These are phyloP conservation scores for Eurystomus glaucurus DNA, from an alignment of 2,797 vertebrate genomes.

Conservation along the genomic window DNA sequence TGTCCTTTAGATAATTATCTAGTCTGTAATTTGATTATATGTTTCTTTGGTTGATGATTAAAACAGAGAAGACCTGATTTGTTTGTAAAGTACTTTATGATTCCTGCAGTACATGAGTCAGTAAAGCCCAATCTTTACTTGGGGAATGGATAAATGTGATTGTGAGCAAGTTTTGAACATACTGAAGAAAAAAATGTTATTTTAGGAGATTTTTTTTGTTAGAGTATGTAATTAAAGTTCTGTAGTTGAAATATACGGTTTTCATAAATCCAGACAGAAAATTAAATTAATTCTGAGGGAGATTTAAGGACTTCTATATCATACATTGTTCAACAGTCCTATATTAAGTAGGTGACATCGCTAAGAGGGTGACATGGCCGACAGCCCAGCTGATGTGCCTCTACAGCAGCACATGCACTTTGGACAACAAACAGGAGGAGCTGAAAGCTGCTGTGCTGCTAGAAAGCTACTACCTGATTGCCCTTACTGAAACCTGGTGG, in stretches of 20 bases:
- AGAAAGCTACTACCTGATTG: no score
- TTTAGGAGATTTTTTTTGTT: not conserved
- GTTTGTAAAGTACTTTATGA: not conserved
- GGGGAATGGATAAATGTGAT: not conserved
- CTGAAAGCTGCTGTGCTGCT: no score
- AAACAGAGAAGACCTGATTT: not conserved
- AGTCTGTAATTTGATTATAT: not conserved
- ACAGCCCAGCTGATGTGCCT: no score
- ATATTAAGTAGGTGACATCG: not conserved
- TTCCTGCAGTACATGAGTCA: not conserved
- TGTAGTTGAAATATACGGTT: not conserved
- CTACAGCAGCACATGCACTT: no score
- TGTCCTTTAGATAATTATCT: not conserved
- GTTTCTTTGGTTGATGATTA: not conserved
- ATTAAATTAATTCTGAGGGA: not conserved
- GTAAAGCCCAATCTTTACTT: not conserved
- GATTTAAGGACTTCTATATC: not conserved
- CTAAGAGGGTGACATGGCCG: no score
- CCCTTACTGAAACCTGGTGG: no score
- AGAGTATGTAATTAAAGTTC: not conserved
- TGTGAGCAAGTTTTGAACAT: not conserved
- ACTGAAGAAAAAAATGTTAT: not conserved
- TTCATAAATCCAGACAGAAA: not conserved
- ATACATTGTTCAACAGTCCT: not conserved
- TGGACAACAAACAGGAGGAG: no score